Evolutionary conservation across 2,888 invertebrate species (phyloP).

Genomic region (Nemoura dubitans): DNA sequence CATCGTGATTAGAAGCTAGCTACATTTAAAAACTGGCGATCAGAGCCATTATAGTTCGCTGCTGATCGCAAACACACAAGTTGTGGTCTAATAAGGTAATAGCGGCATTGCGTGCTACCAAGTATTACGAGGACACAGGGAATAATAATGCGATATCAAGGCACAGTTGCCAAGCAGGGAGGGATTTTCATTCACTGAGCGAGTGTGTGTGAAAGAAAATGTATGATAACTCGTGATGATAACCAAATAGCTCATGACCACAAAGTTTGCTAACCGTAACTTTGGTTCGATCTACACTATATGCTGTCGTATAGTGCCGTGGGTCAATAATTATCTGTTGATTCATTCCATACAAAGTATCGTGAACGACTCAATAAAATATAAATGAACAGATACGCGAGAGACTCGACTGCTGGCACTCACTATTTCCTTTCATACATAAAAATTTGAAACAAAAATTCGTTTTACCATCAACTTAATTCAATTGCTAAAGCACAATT

Average conservation of each 20-base stretch:
- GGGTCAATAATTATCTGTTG: neutral
- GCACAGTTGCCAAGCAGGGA: neutral
- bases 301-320: neutral
- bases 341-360: neutral
- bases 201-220: neutral
- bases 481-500: conserved; percentile 37
- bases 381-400: neutral
- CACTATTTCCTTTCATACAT: neutral
- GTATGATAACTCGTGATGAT: neutral
- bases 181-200: neutral
- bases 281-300: neutral
- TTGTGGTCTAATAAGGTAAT: neutral
- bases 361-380: neutral
- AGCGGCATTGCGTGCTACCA: neutral
- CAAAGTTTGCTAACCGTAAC: neutral
- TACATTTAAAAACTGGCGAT: conserved; percentile 5
- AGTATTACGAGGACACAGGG: neutral
- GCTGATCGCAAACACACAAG: neutral
- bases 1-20: conserved; percentile 3
- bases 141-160: neutral
- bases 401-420: neutral
- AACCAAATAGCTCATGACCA: neutral
- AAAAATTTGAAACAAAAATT: conserved; percentile 36
- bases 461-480: conserved; percentile 36
- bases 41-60: neutral